Evolutionary conservation across 2,888 invertebrate species (phyloP).

Genomic region (Dioctria linearis): DNA sequence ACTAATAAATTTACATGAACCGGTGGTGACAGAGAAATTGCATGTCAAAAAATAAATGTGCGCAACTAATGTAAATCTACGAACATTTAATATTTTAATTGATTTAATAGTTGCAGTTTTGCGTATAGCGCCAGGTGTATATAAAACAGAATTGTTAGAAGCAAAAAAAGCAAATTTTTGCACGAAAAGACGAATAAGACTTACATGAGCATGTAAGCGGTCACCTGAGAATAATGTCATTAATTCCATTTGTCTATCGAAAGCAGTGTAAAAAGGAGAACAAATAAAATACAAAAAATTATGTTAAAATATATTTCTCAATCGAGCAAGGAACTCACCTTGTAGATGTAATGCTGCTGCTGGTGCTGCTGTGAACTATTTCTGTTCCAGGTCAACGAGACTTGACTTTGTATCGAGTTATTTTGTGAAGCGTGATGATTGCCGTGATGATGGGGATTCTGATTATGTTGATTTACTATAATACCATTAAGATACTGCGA

Average conservation of each 20-base stretch:
- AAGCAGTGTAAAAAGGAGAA: conserved; percentile 9
- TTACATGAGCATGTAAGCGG: conserved; percentile 41
- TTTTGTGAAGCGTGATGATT: conserved; percentile 42
- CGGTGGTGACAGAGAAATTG: too few relatives aligned
- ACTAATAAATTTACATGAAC: too few relatives aligned
- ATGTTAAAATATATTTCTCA: background rate
- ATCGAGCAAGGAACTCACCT: conserved; percentile 58
- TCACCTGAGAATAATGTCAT: conserved; percentile 48
- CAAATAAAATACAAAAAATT: background rate
- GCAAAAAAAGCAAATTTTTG: background rate
- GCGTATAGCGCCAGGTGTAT: too few relatives aligned
- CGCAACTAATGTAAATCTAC: too few relatives aligned
- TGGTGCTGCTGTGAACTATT: conserved; percentile 57
- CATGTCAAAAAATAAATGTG: too few relatives aligned
- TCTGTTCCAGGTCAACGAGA: conserved; percentile 57
- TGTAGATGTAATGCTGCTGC: conserved; percentile 59
- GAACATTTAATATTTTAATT: too few relatives aligned
- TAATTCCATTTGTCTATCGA: conserved; percentile 42
- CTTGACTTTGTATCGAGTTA: conserved; percentile 47
- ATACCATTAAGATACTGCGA: conserved; percentile 55
- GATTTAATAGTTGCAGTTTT: too few relatives aligned
- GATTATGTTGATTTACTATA: background rate
- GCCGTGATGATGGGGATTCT: conserved; percentile 44
- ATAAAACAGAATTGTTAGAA: too few relatives aligned
- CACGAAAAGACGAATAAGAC: background rate